These are phyloP conservation scores for Centropus unirufus DNA, from an alignment of 2,113 vertebrate species.

Conservation along the genomic window DNA sequence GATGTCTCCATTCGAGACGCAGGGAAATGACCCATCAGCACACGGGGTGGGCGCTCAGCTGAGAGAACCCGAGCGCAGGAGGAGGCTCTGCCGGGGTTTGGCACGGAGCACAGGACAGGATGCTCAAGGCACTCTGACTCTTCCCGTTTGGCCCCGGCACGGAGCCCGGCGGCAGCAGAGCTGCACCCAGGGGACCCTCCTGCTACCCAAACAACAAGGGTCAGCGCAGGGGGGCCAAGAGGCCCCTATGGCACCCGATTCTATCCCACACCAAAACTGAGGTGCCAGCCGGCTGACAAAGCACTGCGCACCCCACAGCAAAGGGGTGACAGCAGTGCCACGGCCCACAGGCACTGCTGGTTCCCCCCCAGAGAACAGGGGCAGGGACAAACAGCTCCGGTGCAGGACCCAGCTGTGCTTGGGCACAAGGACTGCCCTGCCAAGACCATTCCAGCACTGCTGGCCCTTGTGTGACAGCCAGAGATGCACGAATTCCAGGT, in stretches of 20 bases:
- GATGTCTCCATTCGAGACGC: background rate
- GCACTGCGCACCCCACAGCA: background rate
- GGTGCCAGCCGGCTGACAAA: background rate
- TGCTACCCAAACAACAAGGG: background rate
- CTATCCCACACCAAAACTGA: background rate
- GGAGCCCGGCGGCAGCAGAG: accelerated
- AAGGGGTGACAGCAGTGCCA: background rate
- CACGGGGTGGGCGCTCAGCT: accelerated
- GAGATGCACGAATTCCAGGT: background rate
- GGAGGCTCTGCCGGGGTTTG: background rate
- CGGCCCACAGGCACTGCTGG: background rate
- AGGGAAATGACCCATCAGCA: background rate
- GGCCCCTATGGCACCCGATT: accelerated
- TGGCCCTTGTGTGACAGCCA: background rate
- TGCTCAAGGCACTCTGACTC: accelerated
- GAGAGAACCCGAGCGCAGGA: accelerated
- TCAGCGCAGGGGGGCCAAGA: background rate
- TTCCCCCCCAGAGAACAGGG: background rate
- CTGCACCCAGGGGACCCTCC: accelerated
- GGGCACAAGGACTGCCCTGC: background rate
- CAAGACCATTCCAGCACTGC: background rate
- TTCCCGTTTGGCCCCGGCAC: background rate
- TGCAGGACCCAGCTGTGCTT: background rate
- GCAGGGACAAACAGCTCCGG: background rate
- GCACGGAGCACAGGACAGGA: background rate